phyloP scores from a whole-genome alignment of 2,797 vertebrate species.

The Crenuchus spilurus region DNA sequence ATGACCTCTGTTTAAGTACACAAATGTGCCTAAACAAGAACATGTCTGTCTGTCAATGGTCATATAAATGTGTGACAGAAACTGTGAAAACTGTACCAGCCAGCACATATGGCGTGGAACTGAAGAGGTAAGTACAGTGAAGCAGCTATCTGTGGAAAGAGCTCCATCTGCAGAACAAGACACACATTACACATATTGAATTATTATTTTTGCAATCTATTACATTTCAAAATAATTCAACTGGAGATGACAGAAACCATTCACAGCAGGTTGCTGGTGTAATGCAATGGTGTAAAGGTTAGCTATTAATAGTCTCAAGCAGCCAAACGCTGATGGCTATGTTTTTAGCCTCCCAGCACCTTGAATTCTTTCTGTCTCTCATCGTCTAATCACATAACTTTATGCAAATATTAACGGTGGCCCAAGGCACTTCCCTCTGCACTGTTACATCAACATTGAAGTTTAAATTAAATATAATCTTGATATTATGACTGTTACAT shows the following conservation, averaged over 20 bases:
- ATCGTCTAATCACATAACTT: not conserved
- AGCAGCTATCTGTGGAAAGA: conserved; percentile 86
- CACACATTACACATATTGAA: not conserved
- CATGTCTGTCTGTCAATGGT: not conserved
- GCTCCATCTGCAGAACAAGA: conserved; percentile 87
- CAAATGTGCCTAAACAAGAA: not conserved
- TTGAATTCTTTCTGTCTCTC: not conserved
- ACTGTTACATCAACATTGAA: too few relatives aligned
- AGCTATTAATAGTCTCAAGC: not conserved
- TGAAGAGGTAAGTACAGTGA: conserved; percentile 84
- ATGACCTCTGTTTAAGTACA: not conserved
- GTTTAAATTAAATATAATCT: too few relatives aligned
- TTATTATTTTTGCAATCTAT: too few relatives aligned
- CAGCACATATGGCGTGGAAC: conserved; percentile 90
- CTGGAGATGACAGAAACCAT: too few relatives aligned
- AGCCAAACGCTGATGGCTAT: not conserved
- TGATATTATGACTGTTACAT: too few relatives aligned
- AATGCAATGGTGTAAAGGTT: too few relatives aligned
- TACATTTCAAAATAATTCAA: too few relatives aligned
- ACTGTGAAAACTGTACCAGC: conserved; percentile 80
- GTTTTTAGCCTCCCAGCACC: not conserved
- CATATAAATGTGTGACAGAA: not conserved
- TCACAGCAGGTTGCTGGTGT: too few relatives aligned
- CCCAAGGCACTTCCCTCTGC: not conserved
- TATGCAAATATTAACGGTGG: not conserved